phyloP scores from a whole-genome alignment of 2,113 vertebrate species.

The Phylloscopus trochiloides region DNA sequence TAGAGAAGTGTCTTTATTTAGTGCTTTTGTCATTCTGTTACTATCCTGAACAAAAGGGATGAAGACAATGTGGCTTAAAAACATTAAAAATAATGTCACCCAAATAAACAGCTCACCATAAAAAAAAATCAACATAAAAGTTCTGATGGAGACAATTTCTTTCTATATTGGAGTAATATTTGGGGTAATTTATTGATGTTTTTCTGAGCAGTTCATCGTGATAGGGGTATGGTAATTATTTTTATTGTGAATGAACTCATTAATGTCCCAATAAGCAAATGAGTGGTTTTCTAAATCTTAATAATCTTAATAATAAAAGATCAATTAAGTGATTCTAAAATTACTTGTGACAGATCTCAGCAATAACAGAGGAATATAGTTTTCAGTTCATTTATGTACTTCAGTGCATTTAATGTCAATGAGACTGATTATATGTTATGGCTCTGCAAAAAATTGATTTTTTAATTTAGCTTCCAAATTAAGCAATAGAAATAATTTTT shows the following conservation, averaged over 20 bases:
- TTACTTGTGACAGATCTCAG: slow-evolving; percentile 4
- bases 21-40: background rate
- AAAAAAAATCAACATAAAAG: background rate
- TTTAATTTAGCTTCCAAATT: background rate
- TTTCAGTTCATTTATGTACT: slow-evolving; percentile 4
- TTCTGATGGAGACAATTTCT: background rate
- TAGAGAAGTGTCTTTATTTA: background rate
- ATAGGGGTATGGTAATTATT: background rate
- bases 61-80: background rate
- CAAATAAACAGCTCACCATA: background rate
- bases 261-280: background rate
- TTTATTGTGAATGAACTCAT: background rate
- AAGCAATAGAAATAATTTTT: background rate
- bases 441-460: background rate
- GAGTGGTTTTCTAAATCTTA: background rate
- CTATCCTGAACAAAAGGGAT: background rate
- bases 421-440: background rate
- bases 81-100: background rate
- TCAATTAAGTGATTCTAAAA: background rate
- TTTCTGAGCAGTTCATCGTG: background rate
- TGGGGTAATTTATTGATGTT: background rate
- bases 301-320: background rate
- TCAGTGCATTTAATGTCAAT: background rate
- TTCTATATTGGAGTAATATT: background rate
- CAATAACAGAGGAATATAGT: background rate